Conservation (phyloP, 1,140 invertebrate genomes). For the Formica selysi region DNA sequence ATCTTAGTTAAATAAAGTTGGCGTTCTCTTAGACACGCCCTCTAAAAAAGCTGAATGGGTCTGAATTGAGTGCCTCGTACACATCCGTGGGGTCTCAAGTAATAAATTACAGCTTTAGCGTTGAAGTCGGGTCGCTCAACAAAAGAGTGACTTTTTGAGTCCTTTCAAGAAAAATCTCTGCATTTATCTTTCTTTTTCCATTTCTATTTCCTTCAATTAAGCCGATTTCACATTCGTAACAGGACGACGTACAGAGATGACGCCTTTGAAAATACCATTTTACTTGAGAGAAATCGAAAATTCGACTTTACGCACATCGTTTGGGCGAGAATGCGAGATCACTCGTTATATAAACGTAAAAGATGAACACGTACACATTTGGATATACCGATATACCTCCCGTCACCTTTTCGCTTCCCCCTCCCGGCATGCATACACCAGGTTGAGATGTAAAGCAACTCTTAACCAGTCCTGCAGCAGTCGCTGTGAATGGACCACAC, state of each 20-base stretch:
- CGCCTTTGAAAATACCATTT: background rate
- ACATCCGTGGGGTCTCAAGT: background rate
- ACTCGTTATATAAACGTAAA: conserved; percentile 30
- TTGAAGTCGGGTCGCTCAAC: background rate
- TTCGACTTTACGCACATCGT: conserved; percentile 14
- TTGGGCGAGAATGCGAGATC: conserved; percentile 29
- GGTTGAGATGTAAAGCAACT: conserved; percentile 81
- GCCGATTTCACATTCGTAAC: too few species aligned
- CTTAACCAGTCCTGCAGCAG: conserved; percentile 80
- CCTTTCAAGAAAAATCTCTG: background rate
- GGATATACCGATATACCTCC: conserved; percentile 48
- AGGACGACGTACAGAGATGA: background rate
- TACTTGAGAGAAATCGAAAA: background rate
- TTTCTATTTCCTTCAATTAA: background rate
- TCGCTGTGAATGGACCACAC: conserved; percentile 86
- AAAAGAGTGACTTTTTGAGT: background rate
- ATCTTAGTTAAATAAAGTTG: background rate
- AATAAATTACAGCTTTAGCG: conserved; percentile 3
- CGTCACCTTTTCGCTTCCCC: conserved; percentile 18
- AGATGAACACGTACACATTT: conserved; percentile 41
- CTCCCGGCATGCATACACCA: background rate
- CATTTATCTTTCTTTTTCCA: background rate
- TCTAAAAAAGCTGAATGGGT: background rate
- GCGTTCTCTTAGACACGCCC: background rate
- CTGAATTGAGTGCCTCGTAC: background rate